phyloP scores from a whole-genome alignment of 1,140 invertebrate species.

The Trissolcus basalis region DNA sequence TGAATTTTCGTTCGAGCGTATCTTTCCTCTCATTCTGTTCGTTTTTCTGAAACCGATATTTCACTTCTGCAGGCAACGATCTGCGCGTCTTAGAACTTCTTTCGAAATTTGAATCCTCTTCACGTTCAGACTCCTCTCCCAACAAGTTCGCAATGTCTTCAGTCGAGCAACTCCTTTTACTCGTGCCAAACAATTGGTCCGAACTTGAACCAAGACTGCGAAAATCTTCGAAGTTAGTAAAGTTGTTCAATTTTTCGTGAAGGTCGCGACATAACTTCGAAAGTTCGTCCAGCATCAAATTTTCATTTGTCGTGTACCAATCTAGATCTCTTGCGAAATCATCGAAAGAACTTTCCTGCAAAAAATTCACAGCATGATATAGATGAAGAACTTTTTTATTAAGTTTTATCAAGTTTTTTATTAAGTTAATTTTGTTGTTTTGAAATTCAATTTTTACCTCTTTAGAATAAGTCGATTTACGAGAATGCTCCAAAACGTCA shows the following conservation, averaged over 20 bases:
- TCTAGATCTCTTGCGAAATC: constrained; percentile 15
- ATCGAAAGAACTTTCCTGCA: constrained; percentile 11
- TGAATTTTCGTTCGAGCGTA: no score
- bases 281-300: constrained; percentile 37
- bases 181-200: background rate
- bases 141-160: constrained; percentile 71
- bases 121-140: constrained; percentile 33
- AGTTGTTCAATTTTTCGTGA: constrained; percentile 22
- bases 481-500: constrained; percentile 56
- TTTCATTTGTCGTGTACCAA: constrained; percentile 44
- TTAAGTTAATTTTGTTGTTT: background rate
- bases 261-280: constrained; percentile 37
- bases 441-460: constrained; percentile 69
- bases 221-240: constrained; percentile 25
- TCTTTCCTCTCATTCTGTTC: no score
- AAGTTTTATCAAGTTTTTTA: background rate
- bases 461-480: constrained; percentile 77
- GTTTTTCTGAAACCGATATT: no score
- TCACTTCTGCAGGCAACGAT: constrained; percentile 75
- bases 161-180: constrained; percentile 73
- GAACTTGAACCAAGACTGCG: constrained; percentile 14
- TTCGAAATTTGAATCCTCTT: constrained; percentile 40
- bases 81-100: constrained; percentile 74
- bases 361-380: constrained; percentile 19
- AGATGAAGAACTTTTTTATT: no score